phyloP scores from a whole-genome alignment of 2,797 vertebrate genomes.

The Manis crassicaudata region DNA sequence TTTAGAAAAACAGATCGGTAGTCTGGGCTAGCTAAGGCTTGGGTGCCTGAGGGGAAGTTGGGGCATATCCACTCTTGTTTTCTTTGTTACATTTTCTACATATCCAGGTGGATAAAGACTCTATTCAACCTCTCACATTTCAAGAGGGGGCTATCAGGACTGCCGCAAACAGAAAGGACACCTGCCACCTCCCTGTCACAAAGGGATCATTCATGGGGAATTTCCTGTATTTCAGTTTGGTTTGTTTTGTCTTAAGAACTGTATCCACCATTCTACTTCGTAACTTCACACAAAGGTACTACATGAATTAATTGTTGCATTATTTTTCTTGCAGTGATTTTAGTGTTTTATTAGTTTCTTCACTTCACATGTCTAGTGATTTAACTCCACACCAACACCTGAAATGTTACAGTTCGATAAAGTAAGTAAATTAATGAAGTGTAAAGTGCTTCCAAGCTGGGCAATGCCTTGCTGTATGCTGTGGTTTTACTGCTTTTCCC shows the following conservation, averaged over 20 bases:
- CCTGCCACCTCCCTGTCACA: neutral
- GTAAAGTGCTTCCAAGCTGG: conserved; percentile 68
- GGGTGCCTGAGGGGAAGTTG: neutral
- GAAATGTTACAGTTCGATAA: conserved; percentile 63
- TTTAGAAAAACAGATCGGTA: neutral
- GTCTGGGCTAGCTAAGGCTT: neutral
- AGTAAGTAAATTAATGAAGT: conserved; percentile 66
- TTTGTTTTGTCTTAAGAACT: conserved; percentile 12
- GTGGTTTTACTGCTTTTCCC: conserved; percentile 88
- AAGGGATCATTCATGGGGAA: neutral
- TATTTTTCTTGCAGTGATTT: conserved; percentile 38
- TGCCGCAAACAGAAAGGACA: neutral
- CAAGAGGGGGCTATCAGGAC: neutral
- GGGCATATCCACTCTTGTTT: neutral
- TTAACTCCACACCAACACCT: conserved; percentile 3
- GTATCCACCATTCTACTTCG: too few relatives aligned
- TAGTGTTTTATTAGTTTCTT: conserved; percentile 47
- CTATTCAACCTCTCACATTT: neutral
- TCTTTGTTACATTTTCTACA: neutral
- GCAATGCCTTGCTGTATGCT: conserved; percentile 84
- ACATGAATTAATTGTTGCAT: neutral
- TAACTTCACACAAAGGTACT: neutral
- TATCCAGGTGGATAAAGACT: neutral
- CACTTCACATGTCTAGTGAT: conserved; percentile 17
- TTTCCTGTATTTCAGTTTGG: neutral